A percentile compares a stretch with the other conserved stretches of the same genome.
These are phyloP conservation scores for Ataeniobius toweri DNA, from an alignment of 2,797 vertebrate species.

Conservation along the genomic window DNA sequence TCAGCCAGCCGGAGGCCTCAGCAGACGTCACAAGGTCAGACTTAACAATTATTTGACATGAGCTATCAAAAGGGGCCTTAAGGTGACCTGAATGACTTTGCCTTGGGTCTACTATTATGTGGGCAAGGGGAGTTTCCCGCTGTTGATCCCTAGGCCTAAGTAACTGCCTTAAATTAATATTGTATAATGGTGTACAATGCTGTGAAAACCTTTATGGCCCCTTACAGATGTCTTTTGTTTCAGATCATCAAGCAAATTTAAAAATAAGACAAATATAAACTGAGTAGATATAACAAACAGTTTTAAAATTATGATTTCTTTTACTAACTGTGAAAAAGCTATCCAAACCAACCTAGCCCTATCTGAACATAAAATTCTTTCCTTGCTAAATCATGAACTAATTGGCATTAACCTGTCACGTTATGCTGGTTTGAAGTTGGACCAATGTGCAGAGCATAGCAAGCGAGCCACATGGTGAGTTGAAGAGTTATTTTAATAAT, in stretches of 20 bases:
- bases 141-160: background rate
- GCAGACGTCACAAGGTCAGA: constrained; percentile 25
- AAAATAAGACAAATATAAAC: background rate
- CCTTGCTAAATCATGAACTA: background rate
- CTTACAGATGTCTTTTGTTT: background rate
- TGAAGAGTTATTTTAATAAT: no score
- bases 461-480: no score
- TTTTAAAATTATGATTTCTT: background rate
- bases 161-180: constrained; percentile 1
- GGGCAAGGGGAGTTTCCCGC: constrained; percentile 1
- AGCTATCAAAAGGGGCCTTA: constrained; percentile 37
- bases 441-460: no score
- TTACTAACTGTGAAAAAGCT: background rate
- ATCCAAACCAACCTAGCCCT: background rate
- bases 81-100: constrained; percentile 57
- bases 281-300: background rate
- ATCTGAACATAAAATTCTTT: background rate
- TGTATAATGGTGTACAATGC: background rate
- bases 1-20: constrained; percentile 13
- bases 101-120: constrained; percentile 40
- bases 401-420: background rate
- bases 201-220: background rate
- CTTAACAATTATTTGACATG: constrained; percentile 28
- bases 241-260: background rate
- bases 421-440: no score